Percentiles rank a stretch among this genome's conserved stretches.
These are phyloP conservation scores for Passerculus sandwichensis DNA, from an alignment of 2,797 vertebrate genomes.

Conservation along the genomic window DNA sequence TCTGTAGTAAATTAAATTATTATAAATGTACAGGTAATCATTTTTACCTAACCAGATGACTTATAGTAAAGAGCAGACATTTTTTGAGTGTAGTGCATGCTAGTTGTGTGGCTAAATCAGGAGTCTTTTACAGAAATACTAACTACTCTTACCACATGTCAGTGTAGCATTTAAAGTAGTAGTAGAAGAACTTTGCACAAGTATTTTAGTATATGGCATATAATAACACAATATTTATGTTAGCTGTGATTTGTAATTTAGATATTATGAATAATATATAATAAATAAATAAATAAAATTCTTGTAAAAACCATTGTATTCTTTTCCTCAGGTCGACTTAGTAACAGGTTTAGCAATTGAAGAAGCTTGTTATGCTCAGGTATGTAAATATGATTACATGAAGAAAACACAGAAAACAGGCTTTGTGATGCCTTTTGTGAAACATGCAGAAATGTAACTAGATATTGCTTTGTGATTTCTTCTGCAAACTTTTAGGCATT, in stretches of 20 bases:
- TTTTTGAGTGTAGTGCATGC: not conserved
- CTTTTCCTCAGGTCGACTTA: slow-evolving; percentile 89
- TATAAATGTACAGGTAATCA: not conserved
- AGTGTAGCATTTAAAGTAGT: not conserved
- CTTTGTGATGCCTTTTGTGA: not conserved
- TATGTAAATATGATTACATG: slow-evolving; percentile 62
- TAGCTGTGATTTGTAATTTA: not conserved
- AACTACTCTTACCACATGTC: not conserved
- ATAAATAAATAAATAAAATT: not conserved
- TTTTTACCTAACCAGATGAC: not conserved
- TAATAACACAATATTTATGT: not conserved
- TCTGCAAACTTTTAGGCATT: not conserved
- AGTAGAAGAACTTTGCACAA: too few species aligned
- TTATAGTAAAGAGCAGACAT: not conserved
- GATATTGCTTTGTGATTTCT: not conserved
- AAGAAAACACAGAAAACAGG: not conserved
- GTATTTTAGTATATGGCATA: too few species aligned
- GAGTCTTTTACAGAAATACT: not conserved
- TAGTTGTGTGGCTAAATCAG: not conserved
- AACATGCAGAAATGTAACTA: not conserved
- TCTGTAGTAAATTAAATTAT: not conserved
- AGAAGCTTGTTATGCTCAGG: slow-evolving; percentile 97
- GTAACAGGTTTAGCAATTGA: slow-evolving; percentile 95
- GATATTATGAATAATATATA: not conserved
- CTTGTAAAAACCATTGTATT: not conserved